Percentiles rank a stretch among this genome's conserved stretches.
These are phyloP conservation scores for Sylvilagus bachmani DNA, from an alignment of 2,113 vertebrate species.

Conservation along the genomic window DNA sequence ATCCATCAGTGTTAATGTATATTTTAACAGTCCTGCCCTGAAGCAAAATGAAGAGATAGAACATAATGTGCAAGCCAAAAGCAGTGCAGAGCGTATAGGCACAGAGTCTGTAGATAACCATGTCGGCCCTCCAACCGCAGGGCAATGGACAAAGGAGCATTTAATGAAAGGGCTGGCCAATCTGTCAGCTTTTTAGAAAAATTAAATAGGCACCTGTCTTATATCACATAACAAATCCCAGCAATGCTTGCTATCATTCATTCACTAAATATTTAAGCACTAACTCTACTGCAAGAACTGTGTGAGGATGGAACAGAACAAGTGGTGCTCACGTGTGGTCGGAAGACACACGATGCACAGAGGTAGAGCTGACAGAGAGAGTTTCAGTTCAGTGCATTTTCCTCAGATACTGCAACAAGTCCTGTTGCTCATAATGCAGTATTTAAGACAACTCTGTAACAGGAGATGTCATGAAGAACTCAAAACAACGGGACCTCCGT, in stretches of 20 bases:
- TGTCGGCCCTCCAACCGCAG: background rate
- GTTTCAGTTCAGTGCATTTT: background rate
- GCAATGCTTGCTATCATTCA: background rate
- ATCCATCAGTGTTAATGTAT: background rate
- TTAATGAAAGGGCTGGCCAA: background rate
- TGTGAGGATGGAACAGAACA: background rate
- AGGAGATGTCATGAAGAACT: background rate
- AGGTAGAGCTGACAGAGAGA: background rate
- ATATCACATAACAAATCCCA: background rate
- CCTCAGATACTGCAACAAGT: background rate
- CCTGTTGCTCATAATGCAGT: constrained; percentile 26
- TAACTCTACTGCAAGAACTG: background rate
- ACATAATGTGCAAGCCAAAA: background rate
- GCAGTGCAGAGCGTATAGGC: background rate
- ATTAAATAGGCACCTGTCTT: constrained; percentile 10
- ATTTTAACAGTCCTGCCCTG: background rate
- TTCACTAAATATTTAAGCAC: background rate
- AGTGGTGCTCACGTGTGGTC: background rate
- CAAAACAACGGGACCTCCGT: background rate
- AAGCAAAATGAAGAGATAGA: constrained; percentile 23
- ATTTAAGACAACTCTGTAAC: background rate
- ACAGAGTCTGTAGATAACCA: constrained; percentile 24
- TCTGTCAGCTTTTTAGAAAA: background rate
- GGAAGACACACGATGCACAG: background rate
- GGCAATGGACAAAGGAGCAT: background rate